Conservation (phyloP, 2,888 invertebrate genomes). For the Ichneumoninae sp. region DNA sequence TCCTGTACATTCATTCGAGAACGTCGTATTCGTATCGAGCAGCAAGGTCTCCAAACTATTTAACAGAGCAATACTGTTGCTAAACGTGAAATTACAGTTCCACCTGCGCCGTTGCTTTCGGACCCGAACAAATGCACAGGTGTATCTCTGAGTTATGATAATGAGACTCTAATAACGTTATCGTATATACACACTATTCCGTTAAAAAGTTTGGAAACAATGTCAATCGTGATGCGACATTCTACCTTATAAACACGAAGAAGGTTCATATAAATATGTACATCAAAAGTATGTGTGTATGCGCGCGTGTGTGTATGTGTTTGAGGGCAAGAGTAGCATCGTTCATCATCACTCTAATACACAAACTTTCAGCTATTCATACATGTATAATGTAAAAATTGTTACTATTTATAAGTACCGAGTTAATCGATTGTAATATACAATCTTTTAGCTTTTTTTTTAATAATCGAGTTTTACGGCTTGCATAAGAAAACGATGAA, state of each 20-base stretch:
- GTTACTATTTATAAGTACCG: conserved; percentile 66
- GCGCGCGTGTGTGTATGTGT: conserved; percentile 23
- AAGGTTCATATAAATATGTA: conserved; percentile 72
- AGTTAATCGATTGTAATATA: conserved; percentile 71
- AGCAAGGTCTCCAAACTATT: conserved; percentile 26
- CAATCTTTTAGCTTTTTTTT: conserved; percentile 62
- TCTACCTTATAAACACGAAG: conserved; percentile 68
- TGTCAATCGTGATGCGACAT: conserved; percentile 72
- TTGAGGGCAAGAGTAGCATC: conserved; percentile 2
- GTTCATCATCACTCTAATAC: conserved; percentile 40
- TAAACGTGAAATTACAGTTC: too few relatives aligned
- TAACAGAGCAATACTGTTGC: conserved; percentile 9
- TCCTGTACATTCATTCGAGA: conserved; percentile 68
- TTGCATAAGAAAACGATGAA: conserved; percentile 35
- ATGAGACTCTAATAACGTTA: not conserved
- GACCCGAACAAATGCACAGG: not conserved
- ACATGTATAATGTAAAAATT: conserved; percentile 68
- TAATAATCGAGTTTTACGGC: conserved; percentile 22
- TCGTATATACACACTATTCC: conserved; percentile 66
- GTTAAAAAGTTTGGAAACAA: conserved; percentile 80
- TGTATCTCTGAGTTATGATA: not conserved
- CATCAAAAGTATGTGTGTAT: conserved; percentile 66
- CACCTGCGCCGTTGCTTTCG: too few relatives aligned
- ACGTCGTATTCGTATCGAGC: conserved; percentile 42
- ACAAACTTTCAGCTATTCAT: conserved; percentile 62